Evolutionary conservation across 1,140 invertebrate genomes (phyloP), one percentile per base, ranked within the genome.

Genomic region (Akabosia matsudoensis): DNA sequence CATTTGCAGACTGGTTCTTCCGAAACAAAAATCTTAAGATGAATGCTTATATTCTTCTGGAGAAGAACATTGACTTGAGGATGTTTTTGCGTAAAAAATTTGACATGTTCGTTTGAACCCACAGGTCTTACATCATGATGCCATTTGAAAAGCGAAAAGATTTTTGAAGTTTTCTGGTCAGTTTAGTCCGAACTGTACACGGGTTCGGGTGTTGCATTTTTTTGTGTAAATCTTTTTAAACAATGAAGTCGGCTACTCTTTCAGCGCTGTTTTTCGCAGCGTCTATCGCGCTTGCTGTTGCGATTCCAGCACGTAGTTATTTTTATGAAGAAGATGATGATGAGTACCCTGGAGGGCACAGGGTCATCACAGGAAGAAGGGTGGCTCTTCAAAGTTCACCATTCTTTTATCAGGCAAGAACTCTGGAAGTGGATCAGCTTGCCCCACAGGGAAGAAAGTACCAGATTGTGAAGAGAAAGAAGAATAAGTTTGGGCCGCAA

Each of bases 1-100:
- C 54, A 56, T 56, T 56, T 56, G 54, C 54, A 56, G 54, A 56
- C 54, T 56, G 54, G 54, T 56, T 56, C 54, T 56, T 56, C 54
- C 54, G 54, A 56, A 56, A 13, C n/a, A 56, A 10, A 56, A 3
- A 13, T 56, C 4, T 10, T 56, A 56, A n/a, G n/a, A n/a, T 22
- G 22, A 3, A 56, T 22, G 54, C n/a, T 7, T 10, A 56, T n/a
- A n/a, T n/a, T n/a, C n/a, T n/a, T n/a, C 54, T 56, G 54, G 54
- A 56, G n/a, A 56, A 67, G 61, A 67, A 30, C 61, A 30, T 67
- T 67, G 61, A 67, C 61, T 67, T n/a, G 4, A n/a, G n/a, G n/a
- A n/a, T n/a, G n/a, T n/a, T n/a, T n/a, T n/a, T n/a, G n/a, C n/a
- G n/a, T n/a, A n/a, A n/a, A n/a, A n/a, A n/a, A n/a, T n/a, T n/a